phyloP scores from a whole-genome alignment of 1,140 invertebrate genomes.

The Hylaeus volcanicus region DNA sequence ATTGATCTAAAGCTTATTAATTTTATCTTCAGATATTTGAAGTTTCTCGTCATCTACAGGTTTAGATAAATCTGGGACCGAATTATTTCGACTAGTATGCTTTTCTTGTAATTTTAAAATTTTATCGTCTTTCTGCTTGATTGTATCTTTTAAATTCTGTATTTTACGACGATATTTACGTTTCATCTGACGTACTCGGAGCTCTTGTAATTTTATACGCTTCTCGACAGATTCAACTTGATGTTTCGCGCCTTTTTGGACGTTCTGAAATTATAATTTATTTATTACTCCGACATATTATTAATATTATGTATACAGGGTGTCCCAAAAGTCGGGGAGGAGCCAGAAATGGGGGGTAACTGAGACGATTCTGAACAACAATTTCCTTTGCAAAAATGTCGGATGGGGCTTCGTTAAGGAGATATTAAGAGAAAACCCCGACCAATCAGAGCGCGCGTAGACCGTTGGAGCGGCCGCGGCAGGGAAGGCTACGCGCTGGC shows the following conservation, averaged over 20 bases:
- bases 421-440: too few species aligned
- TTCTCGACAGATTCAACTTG: constrained; percentile 81
- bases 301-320: not conserved
- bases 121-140: constrained; percentile 79
- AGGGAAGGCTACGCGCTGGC: too few species aligned
- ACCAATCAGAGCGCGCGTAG: too few species aligned
- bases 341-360: too few species aligned
- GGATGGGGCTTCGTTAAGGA: too few species aligned
- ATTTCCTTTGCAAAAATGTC: too few species aligned
- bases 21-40: not conserved
- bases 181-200: constrained; percentile 78
- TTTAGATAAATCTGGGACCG: constrained; percentile 53
- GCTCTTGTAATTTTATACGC: constrained; percentile 80
- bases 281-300: not conserved
- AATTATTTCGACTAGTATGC: constrained; percentile 71
- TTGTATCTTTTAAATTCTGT: constrained; percentile 77
- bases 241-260: constrained; percentile 81
- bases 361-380: too few species aligned
- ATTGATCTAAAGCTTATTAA: not conserved
- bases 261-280: constrained; percentile 74
- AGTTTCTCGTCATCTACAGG: not conserved
- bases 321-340: too few species aligned
- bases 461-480: too few species aligned
- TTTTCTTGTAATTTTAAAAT: constrained; percentile 79
- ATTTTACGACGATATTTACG: constrained; percentile 80